Conservation (phyloP, 1,140 invertebrate species). For the Formica exsecta region DNA sequence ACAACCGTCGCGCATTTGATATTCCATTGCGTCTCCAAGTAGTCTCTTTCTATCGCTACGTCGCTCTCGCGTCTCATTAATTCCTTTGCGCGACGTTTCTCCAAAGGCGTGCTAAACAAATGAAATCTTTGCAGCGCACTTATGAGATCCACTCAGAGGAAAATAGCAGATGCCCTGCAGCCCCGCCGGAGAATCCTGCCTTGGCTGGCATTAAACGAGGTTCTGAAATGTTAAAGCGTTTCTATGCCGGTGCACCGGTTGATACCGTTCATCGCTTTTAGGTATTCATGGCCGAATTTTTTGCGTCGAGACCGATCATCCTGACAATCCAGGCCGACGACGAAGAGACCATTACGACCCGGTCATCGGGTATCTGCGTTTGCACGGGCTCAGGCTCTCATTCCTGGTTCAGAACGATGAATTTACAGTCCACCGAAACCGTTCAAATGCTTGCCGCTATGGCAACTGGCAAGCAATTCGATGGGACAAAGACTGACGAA, state of each 20-base stretch:
- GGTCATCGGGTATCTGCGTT: constrained; percentile 97
- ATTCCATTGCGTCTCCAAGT: constrained; percentile 30
- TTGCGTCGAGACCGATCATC: constrained; percentile 96
- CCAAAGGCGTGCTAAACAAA: constrained; percentile 56
- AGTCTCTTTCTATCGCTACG: constrained; percentile 1
- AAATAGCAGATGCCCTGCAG: constrained; percentile 67
- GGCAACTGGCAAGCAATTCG: constrained; percentile 60
- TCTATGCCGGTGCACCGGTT: neutral
- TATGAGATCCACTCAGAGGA: constrained; percentile 61
- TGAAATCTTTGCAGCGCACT: constrained; percentile 66
- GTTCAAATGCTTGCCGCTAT: constrained; percentile 57
- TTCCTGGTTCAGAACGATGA: constrained; percentile 97
- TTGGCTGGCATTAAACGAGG: constrained; percentile 92
- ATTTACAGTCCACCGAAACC: constrained; percentile 81
- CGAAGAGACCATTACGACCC: constrained; percentile 91
- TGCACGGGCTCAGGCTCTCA: constrained; percentile 98
- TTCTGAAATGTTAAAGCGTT: constrained; percentile 81
- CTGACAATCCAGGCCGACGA: constrained; percentile 92
- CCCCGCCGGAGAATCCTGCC: constrained; percentile 85
- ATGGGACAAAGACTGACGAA: constrained; percentile 33
- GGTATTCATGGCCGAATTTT: constrained; percentile 97
- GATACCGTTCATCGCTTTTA: constrained; percentile 75
- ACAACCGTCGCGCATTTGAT: constrained; percentile 33
- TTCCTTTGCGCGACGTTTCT: constrained; percentile 49
- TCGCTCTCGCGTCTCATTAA: constrained; percentile 44